Conservation (phyloP, 2,888 invertebrate species). For the Mesorhabditis sp. region DNA sequence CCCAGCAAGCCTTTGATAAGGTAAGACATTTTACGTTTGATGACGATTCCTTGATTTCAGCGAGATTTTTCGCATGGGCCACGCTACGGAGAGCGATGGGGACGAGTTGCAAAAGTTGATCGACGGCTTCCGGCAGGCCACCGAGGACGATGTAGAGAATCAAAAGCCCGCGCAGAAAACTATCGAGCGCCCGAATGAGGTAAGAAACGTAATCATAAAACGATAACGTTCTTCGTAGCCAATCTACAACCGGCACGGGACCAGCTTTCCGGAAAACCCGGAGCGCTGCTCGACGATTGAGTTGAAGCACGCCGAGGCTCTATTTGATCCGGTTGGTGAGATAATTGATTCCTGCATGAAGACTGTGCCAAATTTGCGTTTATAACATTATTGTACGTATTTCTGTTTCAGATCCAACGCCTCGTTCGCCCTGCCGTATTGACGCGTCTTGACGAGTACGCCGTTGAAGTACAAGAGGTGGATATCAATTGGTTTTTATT, state of each 20-base stretch:
- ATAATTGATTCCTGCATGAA: background rate
- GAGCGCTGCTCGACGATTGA: background rate
- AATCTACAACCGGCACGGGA: background rate
- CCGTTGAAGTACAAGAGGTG: slow-evolving; percentile 28
- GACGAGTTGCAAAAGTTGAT: background rate
- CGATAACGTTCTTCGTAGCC: background rate
- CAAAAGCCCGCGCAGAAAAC: too few relatives aligned
- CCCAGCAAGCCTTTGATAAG: slow-evolving; percentile 73
- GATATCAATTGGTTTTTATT: too few relatives aligned
- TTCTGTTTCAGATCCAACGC: slow-evolving; percentile 28
- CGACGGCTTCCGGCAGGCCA: background rate
- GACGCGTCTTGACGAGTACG: slow-evolving; percentile 27
- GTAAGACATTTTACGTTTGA: slow-evolving; percentile 63
- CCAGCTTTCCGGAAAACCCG: background rate
- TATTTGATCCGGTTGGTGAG: background rate
- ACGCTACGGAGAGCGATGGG: background rate
- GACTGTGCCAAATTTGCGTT: background rate
- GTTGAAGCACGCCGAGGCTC: background rate
- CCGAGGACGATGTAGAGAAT: background rate
- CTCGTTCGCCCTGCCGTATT: slow-evolving; percentile 33
- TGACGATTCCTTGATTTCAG: background rate
- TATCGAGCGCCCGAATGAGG: too few relatives aligned
- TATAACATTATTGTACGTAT: background rate
- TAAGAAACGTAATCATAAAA: too few relatives aligned
- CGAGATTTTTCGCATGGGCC: background rate